Percentiles rank a stretch among this genome's conserved stretches.
Conservation (phyloP, 2,888 invertebrate genomes). For the Beris morrisii region DNA sequence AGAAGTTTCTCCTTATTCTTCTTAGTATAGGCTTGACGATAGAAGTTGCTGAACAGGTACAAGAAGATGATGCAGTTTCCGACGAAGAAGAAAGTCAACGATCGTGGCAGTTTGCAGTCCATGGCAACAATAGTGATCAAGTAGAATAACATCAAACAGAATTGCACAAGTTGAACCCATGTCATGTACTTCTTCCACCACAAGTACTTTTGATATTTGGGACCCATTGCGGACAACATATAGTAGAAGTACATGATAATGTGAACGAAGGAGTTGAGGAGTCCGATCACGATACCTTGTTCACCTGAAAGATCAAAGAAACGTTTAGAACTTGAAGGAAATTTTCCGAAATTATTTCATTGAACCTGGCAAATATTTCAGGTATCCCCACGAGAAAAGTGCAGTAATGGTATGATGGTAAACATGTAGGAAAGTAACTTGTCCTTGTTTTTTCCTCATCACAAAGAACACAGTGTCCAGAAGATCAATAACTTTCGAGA, state of each 20-base stretch:
- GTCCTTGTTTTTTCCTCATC: constrained; percentile 83
- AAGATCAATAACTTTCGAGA: constrained; percentile 76
- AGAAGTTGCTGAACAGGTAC: constrained; percentile 63
- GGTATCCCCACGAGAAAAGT: constrained; percentile 76
- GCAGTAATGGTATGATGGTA: constrained; percentile 86
- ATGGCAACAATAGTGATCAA: constrained; percentile 58
- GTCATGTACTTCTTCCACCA: constrained; percentile 63
- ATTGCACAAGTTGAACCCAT: constrained; percentile 62
- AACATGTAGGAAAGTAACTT: constrained; percentile 85
- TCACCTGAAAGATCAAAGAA: constrained; percentile 46
- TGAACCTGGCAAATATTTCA: constrained; percentile 76
- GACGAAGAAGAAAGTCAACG: constrained; percentile 61
- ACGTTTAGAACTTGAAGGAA: too few relatives aligned
- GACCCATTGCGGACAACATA: constrained; percentile 58
- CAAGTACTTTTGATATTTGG: constrained; percentile 58
- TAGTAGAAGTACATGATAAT: constrained; percentile 61
- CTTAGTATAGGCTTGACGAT: constrained; percentile 59
- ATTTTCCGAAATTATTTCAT: constrained; percentile 1
- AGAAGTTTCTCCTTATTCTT: constrained; percentile 19
- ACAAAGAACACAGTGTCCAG: constrained; percentile 87
- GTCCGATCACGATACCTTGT: constrained; percentile 58
- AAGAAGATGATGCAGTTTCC: constrained; percentile 61
- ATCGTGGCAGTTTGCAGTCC: constrained; percentile 62
- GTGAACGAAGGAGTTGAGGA: constrained; percentile 59
- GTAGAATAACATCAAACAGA: constrained; percentile 67